Evolutionary conservation across 2,888 invertebrate genomes (phyloP).

Genomic region (Latrodectus hesperus): DNA sequence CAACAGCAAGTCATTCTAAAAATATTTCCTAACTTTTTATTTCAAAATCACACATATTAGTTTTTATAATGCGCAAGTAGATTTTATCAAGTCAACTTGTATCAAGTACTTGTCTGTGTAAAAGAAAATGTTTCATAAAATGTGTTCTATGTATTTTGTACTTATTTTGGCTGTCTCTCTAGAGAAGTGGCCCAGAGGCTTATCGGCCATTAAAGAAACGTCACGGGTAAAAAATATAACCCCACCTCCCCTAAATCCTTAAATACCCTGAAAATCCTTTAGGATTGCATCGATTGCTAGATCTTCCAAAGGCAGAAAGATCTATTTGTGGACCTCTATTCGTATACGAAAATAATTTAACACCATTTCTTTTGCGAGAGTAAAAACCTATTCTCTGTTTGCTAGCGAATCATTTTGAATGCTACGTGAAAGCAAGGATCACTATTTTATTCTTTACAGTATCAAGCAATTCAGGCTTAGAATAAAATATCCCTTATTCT

Average conservation of each 20-base stretch:
- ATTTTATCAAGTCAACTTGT: too few relatives aligned
- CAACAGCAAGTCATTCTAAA: too few relatives aligned
- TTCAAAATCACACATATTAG: too few relatives aligned
- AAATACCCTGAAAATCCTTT: slow-evolving; percentile 38
- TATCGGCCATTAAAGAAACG: slow-evolving; percentile 36
- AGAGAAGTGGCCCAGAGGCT: slow-evolving; percentile 13
- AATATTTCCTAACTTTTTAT: too few relatives aligned
- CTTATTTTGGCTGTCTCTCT: background rate
- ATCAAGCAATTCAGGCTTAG: too few relatives aligned
- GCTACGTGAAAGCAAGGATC: too few relatives aligned
- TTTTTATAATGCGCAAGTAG: too few relatives aligned
- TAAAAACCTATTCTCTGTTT: too few relatives aligned
- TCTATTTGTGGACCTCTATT: slow-evolving; percentile 14
- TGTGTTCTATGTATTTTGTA: background rate
- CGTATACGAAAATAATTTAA: slow-evolving; percentile 42
- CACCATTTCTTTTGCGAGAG: background rate
- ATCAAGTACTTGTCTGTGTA: background rate
- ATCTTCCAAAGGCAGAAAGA: slow-evolving; percentile 22
- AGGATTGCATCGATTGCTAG: slow-evolving; percentile 30
- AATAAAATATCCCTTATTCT: too few relatives aligned
- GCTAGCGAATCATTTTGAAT: too few relatives aligned
- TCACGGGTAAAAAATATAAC: slow-evolving; percentile 13
- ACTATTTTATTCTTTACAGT: too few relatives aligned
- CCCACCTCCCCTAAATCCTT: slow-evolving; percentile 26
- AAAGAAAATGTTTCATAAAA: background rate